phyloP scores from a whole-genome alignment of 2,797 vertebrate species.

The Urocyon cinereoargenteus region DNA sequence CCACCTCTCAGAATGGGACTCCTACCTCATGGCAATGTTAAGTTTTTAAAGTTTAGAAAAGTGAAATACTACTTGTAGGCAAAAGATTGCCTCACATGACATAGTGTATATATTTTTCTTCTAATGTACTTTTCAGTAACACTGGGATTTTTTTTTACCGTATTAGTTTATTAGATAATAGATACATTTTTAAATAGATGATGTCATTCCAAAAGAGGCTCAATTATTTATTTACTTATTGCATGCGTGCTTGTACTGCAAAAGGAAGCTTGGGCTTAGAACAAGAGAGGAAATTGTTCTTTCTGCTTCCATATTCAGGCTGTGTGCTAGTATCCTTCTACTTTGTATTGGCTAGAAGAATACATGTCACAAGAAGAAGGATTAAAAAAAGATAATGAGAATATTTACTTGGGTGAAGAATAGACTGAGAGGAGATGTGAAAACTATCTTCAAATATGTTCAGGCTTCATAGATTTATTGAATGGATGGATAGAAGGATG shows the following conservation, averaged over 20 bases:
- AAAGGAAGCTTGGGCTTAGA: neutral
- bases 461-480: neutral
- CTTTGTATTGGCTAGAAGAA: neutral
- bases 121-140: neutral
- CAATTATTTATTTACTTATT: neutral
- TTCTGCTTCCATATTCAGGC: neutral
- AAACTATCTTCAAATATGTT: neutral
- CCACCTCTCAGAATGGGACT: neutral
- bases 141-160: neutral
- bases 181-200: neutral
- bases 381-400: neutral
- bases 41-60: slow-evolving; percentile 35
- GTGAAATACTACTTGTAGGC: neutral
- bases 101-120: neutral
- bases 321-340: neutral
- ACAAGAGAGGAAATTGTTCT: neutral
- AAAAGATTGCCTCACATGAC: neutral
- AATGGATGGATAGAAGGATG: neutral
- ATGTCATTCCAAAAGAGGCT: neutral
- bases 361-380: neutral
- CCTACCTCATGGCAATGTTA: neutral
- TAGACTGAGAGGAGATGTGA: neutral
- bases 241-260: neutral
- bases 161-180: neutral
- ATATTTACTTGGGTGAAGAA: neutral